Evolutionary conservation across 2,113 vertebrate genomes (phyloP).

Genomic region (Lethenteron reissneri): DNA sequence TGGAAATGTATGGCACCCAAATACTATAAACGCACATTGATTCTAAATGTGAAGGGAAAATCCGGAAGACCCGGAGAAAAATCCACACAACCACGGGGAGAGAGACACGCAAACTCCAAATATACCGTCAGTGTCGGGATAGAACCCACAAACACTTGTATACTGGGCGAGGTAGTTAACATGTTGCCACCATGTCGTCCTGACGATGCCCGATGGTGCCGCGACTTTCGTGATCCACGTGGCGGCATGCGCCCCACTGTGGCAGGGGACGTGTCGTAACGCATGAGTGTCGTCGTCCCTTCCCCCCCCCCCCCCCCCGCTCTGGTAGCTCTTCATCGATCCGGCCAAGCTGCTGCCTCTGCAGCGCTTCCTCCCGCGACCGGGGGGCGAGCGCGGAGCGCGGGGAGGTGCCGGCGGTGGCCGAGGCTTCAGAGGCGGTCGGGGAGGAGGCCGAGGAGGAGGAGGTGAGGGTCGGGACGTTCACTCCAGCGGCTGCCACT

Average conservation of each 20-base stretch:
- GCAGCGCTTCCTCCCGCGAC: constrained; percentile 77
- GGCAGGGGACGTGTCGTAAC: neutral
- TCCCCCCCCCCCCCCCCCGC: neutral
- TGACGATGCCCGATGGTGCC: neutral
- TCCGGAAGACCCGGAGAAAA: no score
- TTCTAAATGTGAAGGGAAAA: no score
- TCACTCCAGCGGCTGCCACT: no score
- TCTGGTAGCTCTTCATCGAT: constrained; percentile 77
- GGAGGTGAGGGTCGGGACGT: constrained; percentile 19
- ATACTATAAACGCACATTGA: no score
- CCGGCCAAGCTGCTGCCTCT: constrained; percentile 74
- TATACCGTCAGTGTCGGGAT: no score
- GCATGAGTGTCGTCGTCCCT: neutral
- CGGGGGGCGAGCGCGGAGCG: constrained; percentile 67
- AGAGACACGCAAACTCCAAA: no score
- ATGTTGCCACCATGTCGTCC: neutral
- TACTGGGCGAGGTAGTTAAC: neutral
- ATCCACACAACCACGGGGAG: no score
- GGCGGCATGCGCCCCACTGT: neutral
- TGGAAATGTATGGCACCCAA: no score
- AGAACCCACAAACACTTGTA: no score
- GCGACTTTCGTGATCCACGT: no score
- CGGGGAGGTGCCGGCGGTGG: constrained; percentile 56
- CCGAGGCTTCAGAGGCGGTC: constrained; percentile 37
- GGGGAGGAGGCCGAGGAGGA: constrained; percentile 24